A percentile compares a stretch with the other conserved stretches of the same genome.
These are phyloP conservation scores for Myathropa florea DNA, from an alignment of 2,888 invertebrate genomes.

Conservation along the genomic window DNA sequence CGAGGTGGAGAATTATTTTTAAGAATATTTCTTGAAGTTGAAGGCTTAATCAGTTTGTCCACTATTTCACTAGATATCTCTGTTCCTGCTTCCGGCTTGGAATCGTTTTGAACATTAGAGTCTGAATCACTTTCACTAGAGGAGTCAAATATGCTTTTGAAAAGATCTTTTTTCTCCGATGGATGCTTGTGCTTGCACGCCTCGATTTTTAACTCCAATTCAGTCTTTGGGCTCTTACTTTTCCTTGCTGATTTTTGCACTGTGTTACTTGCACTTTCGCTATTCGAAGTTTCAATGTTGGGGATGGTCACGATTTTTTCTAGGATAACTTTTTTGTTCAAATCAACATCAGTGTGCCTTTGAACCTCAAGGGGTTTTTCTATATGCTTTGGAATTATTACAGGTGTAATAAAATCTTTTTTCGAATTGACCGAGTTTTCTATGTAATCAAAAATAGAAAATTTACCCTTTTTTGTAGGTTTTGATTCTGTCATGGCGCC, in stretches of 20 bases:
- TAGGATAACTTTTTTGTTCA: neutral
- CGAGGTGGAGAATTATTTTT: constrained; percentile 87
- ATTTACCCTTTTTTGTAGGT: constrained; percentile 85
- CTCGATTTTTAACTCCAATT: constrained; percentile 77
- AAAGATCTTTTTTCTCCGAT: constrained; percentile 88
- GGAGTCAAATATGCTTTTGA: constrained; percentile 93
- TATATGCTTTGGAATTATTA: constrained; percentile 78
- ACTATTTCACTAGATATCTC: constrained; percentile 72
- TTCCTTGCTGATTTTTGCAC: neutral
- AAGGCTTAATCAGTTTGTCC: constrained; percentile 75
- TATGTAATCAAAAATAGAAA: constrained; percentile 89
- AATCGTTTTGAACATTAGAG: constrained; percentile 73
- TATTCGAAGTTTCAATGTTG: neutral
- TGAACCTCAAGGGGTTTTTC: constrained; percentile 67
- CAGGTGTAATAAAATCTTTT: constrained; percentile 81
- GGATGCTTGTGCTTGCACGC: constrained; percentile 78
- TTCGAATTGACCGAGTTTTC: constrained; percentile 84
- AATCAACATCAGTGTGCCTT: neutral
- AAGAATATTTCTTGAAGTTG: constrained; percentile 82
- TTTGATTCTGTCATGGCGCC: constrained; percentile 79
- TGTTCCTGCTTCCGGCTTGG: constrained; percentile 54
- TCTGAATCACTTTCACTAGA: constrained; percentile 86
- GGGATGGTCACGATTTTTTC: neutral
- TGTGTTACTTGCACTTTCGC: neutral
- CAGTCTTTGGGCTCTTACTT: constrained; percentile 72